These are phyloP conservation scores for Gracilinanus agilis DNA, from an alignment of 2,113 vertebrate species.

Conservation along the genomic window DNA sequence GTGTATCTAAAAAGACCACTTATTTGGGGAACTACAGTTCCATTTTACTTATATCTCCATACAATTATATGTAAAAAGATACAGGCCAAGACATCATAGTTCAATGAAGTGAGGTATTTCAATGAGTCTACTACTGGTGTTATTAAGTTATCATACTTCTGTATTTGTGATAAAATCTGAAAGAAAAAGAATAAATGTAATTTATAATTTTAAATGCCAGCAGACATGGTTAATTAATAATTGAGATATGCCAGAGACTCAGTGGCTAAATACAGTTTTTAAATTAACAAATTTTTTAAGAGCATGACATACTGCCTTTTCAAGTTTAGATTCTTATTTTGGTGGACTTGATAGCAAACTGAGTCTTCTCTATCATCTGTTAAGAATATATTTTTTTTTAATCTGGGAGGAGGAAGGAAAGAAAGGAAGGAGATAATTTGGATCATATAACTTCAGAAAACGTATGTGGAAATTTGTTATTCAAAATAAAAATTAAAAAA, in stretches of 20 bases:
- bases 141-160: slow-evolving; percentile 99
- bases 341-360: background rate
- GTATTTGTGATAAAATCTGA: slow-evolving; percentile 98
- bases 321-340: background rate
- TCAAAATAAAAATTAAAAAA: too few relatives aligned
- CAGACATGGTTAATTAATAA: background rate
- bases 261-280: background rate
- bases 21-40: background rate
- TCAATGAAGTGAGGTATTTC: slow-evolving; percentile 99
- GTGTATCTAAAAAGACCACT: background rate
- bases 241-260: background rate
- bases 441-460: too few relatives aligned
- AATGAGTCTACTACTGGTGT: slow-evolving; percentile 97
- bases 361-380: background rate
- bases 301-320: background rate
- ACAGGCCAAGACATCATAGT: slow-evolving; percentile 99
- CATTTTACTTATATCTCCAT: slow-evolving; percentile 21
- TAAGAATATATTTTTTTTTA: background rate
- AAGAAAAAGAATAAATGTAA: slow-evolving; percentile 59
- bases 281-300: background rate
- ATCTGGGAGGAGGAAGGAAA: too few relatives aligned
- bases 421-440: too few relatives aligned
- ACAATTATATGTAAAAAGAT: slow-evolving; percentile 88
- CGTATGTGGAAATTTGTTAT: too few relatives aligned
- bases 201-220: slow-evolving; percentile 46